A percentile compares a stretch with the other conserved stretches of the same genome.
phyloP scores from a whole-genome alignment of 2,113 vertebrate genomes.

The Neotoma lepida region DNA sequence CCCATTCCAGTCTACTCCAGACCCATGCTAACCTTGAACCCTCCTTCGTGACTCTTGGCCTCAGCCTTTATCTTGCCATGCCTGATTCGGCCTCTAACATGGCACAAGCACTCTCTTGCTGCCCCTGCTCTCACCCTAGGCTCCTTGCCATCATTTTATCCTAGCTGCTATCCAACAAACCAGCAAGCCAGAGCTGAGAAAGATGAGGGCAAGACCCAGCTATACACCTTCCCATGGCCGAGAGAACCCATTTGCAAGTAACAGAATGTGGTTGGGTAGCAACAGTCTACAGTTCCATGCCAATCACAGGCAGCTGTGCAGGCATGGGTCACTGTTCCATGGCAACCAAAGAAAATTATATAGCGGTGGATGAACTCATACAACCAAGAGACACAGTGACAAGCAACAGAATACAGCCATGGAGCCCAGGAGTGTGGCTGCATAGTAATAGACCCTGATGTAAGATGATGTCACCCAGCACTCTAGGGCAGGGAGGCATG shows the following conservation, averaged over 20 bases:
- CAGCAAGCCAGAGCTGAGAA: background rate
- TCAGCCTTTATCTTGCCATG: background rate
- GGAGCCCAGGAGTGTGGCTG: background rate
- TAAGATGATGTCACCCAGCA: too few species aligned
- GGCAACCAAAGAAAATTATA: conserved; percentile 64
- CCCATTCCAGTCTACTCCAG: background rate
- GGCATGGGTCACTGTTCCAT: conserved; percentile 41
- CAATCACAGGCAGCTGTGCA: background rate
- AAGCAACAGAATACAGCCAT: background rate
- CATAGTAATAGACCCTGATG: background rate
- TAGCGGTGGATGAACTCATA: background rate
- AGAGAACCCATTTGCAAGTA: background rate
- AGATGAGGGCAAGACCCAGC: background rate
- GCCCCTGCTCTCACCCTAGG: background rate
- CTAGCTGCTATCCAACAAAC: background rate
- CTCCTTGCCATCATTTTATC: background rate
- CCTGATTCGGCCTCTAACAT: background rate
- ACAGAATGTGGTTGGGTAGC: background rate
- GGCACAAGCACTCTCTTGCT: background rate
- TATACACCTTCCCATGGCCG: background rate
- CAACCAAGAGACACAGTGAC: background rate
- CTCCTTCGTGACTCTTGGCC: background rate
- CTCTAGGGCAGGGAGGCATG: accelerated
- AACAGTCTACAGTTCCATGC: background rate
- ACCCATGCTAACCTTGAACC: background rate